phyloP scores from a whole-genome alignment of 2,888 invertebrate genomes.

The Caenorhabditis sulstoni region DNA sequence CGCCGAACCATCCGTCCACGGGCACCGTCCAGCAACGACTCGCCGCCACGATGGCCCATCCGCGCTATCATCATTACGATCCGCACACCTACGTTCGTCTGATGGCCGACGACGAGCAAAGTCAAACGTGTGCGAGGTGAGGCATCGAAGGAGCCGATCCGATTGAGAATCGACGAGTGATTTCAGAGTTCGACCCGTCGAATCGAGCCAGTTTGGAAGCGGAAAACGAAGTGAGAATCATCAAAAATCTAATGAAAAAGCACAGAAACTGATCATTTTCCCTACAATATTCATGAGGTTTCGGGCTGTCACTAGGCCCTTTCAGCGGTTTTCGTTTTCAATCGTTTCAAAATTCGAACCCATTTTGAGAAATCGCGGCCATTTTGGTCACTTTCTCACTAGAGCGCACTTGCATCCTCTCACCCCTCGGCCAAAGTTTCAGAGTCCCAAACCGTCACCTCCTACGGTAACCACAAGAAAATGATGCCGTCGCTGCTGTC shows the following conservation, averaged over 20 bases:
- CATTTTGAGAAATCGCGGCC: too few species aligned
- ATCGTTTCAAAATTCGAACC: too few species aligned
- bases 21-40: constrained; percentile 2
- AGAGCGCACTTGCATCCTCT: too few species aligned
- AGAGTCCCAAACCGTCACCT: too few species aligned
- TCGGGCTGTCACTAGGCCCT: too few species aligned
- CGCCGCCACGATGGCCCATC: not conserved
- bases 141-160: too few species aligned
- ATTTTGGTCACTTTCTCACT: too few species aligned
- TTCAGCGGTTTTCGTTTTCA: too few species aligned
- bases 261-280: too few species aligned
- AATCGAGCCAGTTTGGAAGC: constrained; percentile 23
- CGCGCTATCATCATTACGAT: not conserved
- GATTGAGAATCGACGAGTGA: not conserved
- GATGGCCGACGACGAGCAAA: not conserved
- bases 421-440: too few species aligned
- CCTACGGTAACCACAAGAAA: not conserved
- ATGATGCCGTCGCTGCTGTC: constrained; percentile 12
- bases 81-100: too few species aligned
- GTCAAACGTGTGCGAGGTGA: constrained; percentile 30
- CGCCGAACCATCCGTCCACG: constrained; percentile 2
- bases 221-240: constrained; percentile 12
- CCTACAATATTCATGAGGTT: too few species aligned
- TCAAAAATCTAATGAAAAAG: not conserved
- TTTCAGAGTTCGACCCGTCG: constrained; percentile 39